Base-by-base conservation (phyloP, 2,113 vertebrate species). In the Saccopteryx leptura region DNA sequence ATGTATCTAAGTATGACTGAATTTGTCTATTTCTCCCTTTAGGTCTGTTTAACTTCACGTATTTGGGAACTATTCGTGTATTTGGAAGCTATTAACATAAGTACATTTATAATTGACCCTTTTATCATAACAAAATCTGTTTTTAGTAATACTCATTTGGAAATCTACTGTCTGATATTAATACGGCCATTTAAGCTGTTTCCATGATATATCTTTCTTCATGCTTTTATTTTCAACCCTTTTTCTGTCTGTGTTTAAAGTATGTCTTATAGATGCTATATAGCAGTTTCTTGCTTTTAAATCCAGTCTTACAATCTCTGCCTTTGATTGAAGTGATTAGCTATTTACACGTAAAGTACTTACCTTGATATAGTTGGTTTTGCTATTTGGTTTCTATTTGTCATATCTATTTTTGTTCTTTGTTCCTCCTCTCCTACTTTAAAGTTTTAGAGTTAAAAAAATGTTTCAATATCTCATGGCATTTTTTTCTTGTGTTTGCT, bases 341-440 rank as follows among this genome's bases (percentile, higher is more conserved):
- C 63, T 46, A 69, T 71, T 56, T 17, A 58, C 24, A 89, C 13
- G 56, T 71, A 71, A 50, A 52, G 31, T 65, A 75, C 48, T 61
- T 88, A 52, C 11, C 75, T 14, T 54, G 78, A 56, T 50, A 76
- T 5, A 88, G 26, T 4, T 79, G 79, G 74, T 58, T 79, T 79
- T 79, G 79, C 33, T 58, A 12, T 79, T 84, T 71, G 85, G 33
- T 71, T 90, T 88, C 68, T 50, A 48, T 63, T 19, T 76, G n/a
- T 84, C 48, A 28, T 18, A 89, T 28, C 15, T 85, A 26, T 56
- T 84, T 90, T 54, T 82, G n/a, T 68, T 56, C 61, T 83, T 95
- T 78, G n/a, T n/a, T 63, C 33, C n/a, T 61, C 31, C 9, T 84
- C 88, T 89, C 85, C 50, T 63, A 89, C 0, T 68, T 93, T 58